These are phyloP conservation scores for Anoplolepis gracilipes DNA, from an alignment of 1,140 invertebrate species.

Conservation along the genomic window DNA sequence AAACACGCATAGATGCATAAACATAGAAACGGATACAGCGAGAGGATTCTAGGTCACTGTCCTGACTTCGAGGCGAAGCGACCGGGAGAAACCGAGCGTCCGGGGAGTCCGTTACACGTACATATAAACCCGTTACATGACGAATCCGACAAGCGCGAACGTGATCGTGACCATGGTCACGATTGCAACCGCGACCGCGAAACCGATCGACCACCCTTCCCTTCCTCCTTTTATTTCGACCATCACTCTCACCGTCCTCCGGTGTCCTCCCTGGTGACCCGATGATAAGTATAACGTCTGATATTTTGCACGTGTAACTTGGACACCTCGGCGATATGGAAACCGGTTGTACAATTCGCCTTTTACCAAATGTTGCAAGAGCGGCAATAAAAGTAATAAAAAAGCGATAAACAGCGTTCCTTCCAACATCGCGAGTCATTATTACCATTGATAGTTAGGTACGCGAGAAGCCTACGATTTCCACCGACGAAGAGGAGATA, in stretches of 20 bases:
- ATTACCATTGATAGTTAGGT: slow-evolving; percentile 7
- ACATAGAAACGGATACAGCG: slow-evolving; percentile 71
- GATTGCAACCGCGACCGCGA: background rate
- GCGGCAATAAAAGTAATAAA: too few relatives aligned
- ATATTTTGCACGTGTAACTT: background rate
- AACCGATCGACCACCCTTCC: background rate
- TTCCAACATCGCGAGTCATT: too few relatives aligned
- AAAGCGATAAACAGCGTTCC: too few relatives aligned
- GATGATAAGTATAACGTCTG: background rate
- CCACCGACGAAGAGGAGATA: background rate
- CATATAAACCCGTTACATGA: slow-evolving; percentile 79
- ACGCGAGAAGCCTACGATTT: slow-evolving; percentile 25
- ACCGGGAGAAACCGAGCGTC: slow-evolving; percentile 77
- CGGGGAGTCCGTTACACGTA: slow-evolving; percentile 80
- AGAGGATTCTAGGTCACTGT: slow-evolving; percentile 83
- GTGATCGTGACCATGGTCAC: slow-evolving; percentile 50
- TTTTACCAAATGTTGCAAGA: too few relatives aligned
- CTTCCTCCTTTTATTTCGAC: slow-evolving; percentile 19
- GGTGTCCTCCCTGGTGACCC: background rate
- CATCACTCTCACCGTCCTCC: slow-evolving; percentile 6
- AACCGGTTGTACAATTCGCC: too few relatives aligned
- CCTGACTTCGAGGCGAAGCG: slow-evolving; percentile 79
- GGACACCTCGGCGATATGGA: too few relatives aligned
- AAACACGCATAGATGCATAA: background rate
- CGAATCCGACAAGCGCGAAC: slow-evolving; percentile 40